These are phyloP conservation scores for Napeogenes inachia DNA, from an alignment of 2,888 invertebrate genomes.

Conservation along the genomic window DNA sequence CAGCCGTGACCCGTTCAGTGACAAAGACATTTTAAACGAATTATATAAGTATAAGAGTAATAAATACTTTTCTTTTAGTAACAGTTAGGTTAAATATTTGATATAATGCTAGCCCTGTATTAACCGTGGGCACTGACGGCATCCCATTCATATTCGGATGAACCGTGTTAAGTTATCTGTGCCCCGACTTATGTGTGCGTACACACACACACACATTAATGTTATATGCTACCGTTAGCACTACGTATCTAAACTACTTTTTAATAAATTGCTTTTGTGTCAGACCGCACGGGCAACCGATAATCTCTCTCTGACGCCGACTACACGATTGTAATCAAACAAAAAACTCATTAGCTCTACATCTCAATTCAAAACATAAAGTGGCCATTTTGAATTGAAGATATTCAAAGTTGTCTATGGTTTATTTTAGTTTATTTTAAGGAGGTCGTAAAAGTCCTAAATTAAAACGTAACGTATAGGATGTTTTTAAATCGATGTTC, in stretches of 20 bases:
- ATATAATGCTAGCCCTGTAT: conserved; percentile 12
- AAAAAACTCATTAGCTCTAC: conserved; percentile 48
- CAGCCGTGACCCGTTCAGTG: no score
- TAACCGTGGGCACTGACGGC: conserved; percentile 9
- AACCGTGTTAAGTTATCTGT: conserved; percentile 20
- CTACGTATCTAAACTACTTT: conserved; percentile 28
- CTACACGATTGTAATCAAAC: conserved; percentile 48
- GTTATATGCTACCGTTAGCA: conserved; percentile 30
- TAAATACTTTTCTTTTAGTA: no score
- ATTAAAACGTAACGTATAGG: conserved; percentile 42
- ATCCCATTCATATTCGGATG: conserved; percentile 25
- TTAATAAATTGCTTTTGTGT: conserved; percentile 46
- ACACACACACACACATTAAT: conserved; percentile 18
- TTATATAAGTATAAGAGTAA: no score
- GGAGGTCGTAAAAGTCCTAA: conserved; percentile 39
- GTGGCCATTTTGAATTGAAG: conserved; percentile 31
- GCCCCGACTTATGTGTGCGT: conserved; percentile 13
- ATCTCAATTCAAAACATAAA: conserved; percentile 42
- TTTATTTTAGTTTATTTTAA: conserved; percentile 47
- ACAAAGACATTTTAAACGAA: no score
- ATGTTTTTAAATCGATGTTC: conserved; percentile 50
- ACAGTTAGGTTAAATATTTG: not conserved
- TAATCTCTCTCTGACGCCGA: conserved; percentile 47
- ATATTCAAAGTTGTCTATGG: conserved; percentile 24
- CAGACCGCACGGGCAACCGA: conserved; percentile 44